A percentile compares a stretch with the other conserved stretches of the same genome.
Conservation (phyloP, 2,888 invertebrate species). For the Rhagophthalmus giganteus region DNA sequence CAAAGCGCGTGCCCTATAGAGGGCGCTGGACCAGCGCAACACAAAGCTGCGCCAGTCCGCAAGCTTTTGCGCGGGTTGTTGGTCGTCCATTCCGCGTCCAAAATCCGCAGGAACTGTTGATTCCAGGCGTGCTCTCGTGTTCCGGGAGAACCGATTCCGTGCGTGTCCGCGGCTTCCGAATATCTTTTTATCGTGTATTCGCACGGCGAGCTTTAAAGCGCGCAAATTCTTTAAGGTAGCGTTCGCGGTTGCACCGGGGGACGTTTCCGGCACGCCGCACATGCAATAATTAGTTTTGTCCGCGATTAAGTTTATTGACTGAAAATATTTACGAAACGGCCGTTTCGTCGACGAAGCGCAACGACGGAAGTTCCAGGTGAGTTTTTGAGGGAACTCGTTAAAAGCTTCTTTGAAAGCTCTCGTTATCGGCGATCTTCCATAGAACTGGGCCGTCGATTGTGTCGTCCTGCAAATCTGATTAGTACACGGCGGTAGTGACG, state of each 20-base stretch:
- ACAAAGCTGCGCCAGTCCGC: constrained; percentile 32
- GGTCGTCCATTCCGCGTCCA: constrained; percentile 14
- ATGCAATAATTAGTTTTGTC: constrained; percentile 22
- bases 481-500: constrained; percentile 22
- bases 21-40: constrained; percentile 35
- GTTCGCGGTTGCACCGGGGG: constrained; percentile 13
- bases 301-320: constrained; percentile 19
- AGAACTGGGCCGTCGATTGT: constrained; percentile 17
- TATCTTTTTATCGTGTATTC: too few relatives aligned
- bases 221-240: constrained; percentile 6
- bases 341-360: constrained; percentile 3
- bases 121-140: constrained; percentile 30
- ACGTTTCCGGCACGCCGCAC: constrained; percentile 17
- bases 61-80: constrained; percentile 29
- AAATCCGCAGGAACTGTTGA: constrained; percentile 30
- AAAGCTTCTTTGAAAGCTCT: constrained; percentile 17
- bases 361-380: constrained; percentile 1
- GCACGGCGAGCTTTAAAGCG: constrained; percentile 10
- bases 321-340: constrained; percentile 13
- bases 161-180: too few relatives aligned
- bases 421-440: constrained; percentile 20
- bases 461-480: constrained; percentile 25
- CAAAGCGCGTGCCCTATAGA: constrained; percentile 34
- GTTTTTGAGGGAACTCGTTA: constrained; percentile 9
- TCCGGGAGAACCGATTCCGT: too few relatives aligned